Conservation (phyloP, 2,113 vertebrate species). For the Caretta caretta region DNA sequence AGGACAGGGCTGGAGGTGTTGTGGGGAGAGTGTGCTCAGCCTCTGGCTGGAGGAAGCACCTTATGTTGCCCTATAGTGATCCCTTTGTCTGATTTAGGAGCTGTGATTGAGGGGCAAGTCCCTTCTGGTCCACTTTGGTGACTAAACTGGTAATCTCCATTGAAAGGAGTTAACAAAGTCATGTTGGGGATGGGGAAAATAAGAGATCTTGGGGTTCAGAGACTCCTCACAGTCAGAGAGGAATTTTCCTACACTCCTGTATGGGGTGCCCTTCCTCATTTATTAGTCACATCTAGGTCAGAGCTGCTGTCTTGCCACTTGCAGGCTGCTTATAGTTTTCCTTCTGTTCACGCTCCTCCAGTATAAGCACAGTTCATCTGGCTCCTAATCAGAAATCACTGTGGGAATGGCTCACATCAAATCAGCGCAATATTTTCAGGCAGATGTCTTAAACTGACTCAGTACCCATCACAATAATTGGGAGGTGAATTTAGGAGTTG, state of each 20-base stretch:
- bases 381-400: background rate
- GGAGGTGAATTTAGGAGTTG: too few relatives aligned
- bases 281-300: background rate
- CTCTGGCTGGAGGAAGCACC: too few relatives aligned
- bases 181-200: background rate
- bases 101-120: background rate
- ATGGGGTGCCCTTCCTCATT: background rate
- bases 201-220: background rate
- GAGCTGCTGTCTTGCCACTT: background rate
- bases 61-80: background rate
- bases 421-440: background rate
- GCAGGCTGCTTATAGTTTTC: too few relatives aligned
- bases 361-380: background rate
- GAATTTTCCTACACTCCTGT: fast-evolving
- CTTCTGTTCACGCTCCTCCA: too few relatives aligned
- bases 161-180: background rate
- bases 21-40: too few relatives aligned
- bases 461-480: too few relatives aligned
- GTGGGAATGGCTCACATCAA: fast-evolving
- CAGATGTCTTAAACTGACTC: background rate
- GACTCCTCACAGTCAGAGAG: background rate
- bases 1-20: background rate
- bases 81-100: background rate
- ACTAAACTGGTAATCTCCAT: background rate
- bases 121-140: background rate